phyloP scores from a whole-genome alignment of 1,140 invertebrate genomes.

The Micrasema longulum region DNA sequence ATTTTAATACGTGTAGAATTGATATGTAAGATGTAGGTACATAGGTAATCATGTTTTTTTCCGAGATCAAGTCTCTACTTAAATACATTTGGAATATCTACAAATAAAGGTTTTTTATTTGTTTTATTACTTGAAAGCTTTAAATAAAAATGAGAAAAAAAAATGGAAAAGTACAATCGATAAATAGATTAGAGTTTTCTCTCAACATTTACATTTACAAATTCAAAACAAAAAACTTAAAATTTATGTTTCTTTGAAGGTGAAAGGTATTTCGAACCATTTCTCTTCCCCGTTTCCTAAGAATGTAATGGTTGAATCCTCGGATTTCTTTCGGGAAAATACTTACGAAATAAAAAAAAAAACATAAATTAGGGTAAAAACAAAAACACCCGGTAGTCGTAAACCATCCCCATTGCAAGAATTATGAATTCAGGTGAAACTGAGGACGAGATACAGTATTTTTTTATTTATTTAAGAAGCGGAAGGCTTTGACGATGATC shows the following conservation, averaged over 20 bases:
- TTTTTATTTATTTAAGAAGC: too few relatives aligned
- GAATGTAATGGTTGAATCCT: conserved; percentile 50
- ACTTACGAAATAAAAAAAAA: conserved; percentile 50
- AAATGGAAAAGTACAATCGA: neutral
- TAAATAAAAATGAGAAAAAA: neutral
- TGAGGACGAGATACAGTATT: too few relatives aligned
- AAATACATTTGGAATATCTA: too few relatives aligned
- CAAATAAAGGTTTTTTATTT: too few relatives aligned
- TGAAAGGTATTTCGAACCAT: conserved; percentile 44
- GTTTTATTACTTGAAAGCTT: too few relatives aligned
- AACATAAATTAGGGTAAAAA: conserved; percentile 53
- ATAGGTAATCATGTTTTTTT: too few relatives aligned
- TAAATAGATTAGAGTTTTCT: neutral
- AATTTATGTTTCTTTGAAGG: conserved; percentile 47
- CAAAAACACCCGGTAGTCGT: conserved; percentile 51
- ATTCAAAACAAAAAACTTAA: conserved; percentile 20
- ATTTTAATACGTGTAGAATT: too few relatives aligned
- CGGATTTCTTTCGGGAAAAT: conserved; percentile 47
- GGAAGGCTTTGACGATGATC: too few relatives aligned
- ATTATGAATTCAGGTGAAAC: conserved; percentile 48
- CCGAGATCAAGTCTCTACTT: too few relatives aligned
- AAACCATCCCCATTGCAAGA: conserved; percentile 44
- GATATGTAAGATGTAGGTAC: too few relatives aligned
- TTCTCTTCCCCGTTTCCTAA: conserved; percentile 47
- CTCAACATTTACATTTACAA: conserved; percentile 4